Evolutionary conservation across 2,888 invertebrate species (phyloP).

Genomic region (Drosophila paramelanica): DNA sequence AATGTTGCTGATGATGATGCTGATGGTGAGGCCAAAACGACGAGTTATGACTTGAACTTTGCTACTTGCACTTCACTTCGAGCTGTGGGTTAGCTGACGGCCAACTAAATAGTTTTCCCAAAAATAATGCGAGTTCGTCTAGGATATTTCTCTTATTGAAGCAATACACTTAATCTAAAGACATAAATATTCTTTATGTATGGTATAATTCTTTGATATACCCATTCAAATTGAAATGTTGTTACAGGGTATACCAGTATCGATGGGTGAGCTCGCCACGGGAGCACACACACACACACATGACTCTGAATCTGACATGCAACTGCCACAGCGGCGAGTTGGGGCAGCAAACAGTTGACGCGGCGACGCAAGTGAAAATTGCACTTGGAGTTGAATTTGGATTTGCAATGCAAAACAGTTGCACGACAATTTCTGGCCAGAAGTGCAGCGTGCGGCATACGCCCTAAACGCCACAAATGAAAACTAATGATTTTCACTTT

Average conservation of each 20-base stretch:
- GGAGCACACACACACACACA: conserved; percentile 45
- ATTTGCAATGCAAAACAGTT: conserved; percentile 79
- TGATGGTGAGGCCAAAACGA: conserved; percentile 23
- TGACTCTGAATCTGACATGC: conserved; percentile 60
- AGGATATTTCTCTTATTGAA: too few relatives aligned
- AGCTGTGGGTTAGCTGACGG: conserved; percentile 18
- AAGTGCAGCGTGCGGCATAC: conserved; percentile 52
- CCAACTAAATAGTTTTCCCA: conserved; percentile 30
- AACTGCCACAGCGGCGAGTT: conserved; percentile 61
- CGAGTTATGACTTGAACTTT: conserved; percentile 57
- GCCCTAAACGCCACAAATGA: conserved; percentile 78
- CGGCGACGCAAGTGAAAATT: conserved; percentile 74
- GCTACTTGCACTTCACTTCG: conserved; percentile 52
- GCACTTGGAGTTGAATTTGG: conserved; percentile 56
- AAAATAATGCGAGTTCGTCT: too few relatives aligned
- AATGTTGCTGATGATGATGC: conserved; percentile 3
- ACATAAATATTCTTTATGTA: too few relatives aligned
- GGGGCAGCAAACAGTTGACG: conserved; percentile 36
- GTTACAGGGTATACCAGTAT: conserved; percentile 15
- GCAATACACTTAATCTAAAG: too few relatives aligned
- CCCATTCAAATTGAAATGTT: not conserved
- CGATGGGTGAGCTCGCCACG: conserved; percentile 33
- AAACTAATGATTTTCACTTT: conserved; percentile 79
- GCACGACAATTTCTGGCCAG: conserved; percentile 58
- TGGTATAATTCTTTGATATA: not conserved